phyloP scores from a whole-genome alignment of 2,888 invertebrate species.

The Osmoderma eremita region DNA sequence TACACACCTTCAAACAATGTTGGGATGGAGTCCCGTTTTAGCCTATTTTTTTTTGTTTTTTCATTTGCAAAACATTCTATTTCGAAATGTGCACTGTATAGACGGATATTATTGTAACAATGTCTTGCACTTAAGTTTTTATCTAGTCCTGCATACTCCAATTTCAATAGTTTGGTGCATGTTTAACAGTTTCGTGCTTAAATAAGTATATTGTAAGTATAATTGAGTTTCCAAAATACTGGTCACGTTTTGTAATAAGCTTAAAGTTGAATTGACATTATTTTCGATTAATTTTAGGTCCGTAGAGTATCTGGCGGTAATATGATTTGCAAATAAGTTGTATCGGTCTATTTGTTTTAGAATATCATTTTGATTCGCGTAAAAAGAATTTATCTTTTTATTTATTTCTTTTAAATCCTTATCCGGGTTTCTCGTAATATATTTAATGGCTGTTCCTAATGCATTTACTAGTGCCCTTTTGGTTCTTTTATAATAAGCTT shows the following conservation, averaged over 20 bases:
- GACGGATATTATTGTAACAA: no score
- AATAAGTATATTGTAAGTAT: conserved; percentile 36
- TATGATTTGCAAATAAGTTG: conserved; percentile 44
- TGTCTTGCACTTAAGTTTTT: no score
- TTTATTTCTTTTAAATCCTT: conserved; percentile 42
- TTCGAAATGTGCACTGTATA: no score
- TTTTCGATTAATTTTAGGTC: conserved; percentile 36
- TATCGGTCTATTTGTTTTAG: conserved; percentile 41
- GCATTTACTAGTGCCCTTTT: conserved; percentile 40
- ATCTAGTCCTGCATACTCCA: no score
- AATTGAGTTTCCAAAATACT: conserved; percentile 28
- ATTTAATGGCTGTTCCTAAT: conserved; percentile 42
- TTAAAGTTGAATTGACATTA: conserved; percentile 25
- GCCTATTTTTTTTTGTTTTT: no score
- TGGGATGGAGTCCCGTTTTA: no score
- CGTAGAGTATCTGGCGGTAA: conserved; percentile 38
- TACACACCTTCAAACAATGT: no score
- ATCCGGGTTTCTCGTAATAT: conserved; percentile 43
- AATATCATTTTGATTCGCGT: conserved; percentile 39
- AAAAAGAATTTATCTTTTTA: conserved; percentile 39
- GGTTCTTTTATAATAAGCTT: no score
- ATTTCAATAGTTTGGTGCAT: conserved; percentile 38
- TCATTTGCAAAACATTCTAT: no score
- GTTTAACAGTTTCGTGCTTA: conserved; percentile 34
- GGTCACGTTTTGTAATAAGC: conserved; percentile 21